These are phyloP conservation scores for Hexactinellida sp. DNA, from an alignment of 37 sponge, comb jelly and placozoan species.

Conservation along the genomic window DNA sequence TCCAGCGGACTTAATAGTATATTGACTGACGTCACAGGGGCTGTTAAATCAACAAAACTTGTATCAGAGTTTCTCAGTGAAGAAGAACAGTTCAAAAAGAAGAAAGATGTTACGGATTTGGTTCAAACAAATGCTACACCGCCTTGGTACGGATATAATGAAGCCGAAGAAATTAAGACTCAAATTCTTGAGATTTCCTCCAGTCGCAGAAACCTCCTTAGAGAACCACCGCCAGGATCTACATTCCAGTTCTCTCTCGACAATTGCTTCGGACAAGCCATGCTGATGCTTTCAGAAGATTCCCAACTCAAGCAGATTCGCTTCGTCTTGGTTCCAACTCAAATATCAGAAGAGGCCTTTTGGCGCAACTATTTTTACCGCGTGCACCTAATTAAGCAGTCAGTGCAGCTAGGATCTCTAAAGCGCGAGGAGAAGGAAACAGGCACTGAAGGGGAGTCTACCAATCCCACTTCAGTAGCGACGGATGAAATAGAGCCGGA, in stretches of 20 bases:
- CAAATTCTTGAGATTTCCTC: slow-evolving; percentile 83
- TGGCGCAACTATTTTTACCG: slow-evolving; percentile 98
- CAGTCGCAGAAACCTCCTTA: slow-evolving; percentile 80
- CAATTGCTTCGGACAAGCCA: slow-evolving; percentile 64
- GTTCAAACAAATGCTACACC: slow-evolving; percentile 24
- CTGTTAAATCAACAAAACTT: slow-evolving; percentile 19
- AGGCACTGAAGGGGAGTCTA: not conserved
- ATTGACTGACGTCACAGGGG: not conserved
- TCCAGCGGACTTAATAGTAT: not conserved
- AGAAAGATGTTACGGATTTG: not conserved
- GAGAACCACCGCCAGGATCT: slow-evolving; percentile 83
- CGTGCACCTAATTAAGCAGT: slow-evolving; percentile 87
- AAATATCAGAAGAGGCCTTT: slow-evolving; percentile 74
- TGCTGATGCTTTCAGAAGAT: slow-evolving; percentile 73
- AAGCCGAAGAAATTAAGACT: slow-evolving; percentile 90
- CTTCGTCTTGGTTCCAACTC: slow-evolving; percentile 87
- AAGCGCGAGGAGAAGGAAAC: not conserved
- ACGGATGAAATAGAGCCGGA: slow-evolving; percentile 12
- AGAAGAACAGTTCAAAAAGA: not conserved
- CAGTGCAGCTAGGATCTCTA: slow-evolving; percentile 43
- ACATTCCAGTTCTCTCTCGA: slow-evolving; percentile 75
- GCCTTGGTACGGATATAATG: slow-evolving; percentile 97
- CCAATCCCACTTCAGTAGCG: not conserved
- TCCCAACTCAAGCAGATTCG: slow-evolving; percentile 58
- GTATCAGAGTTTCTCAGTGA: not conserved